Percentiles rank a stretch among this genome's conserved stretches.
Conservation (phyloP, 2,888 invertebrate genomes). For the Sminthurinus aureus region DNA sequence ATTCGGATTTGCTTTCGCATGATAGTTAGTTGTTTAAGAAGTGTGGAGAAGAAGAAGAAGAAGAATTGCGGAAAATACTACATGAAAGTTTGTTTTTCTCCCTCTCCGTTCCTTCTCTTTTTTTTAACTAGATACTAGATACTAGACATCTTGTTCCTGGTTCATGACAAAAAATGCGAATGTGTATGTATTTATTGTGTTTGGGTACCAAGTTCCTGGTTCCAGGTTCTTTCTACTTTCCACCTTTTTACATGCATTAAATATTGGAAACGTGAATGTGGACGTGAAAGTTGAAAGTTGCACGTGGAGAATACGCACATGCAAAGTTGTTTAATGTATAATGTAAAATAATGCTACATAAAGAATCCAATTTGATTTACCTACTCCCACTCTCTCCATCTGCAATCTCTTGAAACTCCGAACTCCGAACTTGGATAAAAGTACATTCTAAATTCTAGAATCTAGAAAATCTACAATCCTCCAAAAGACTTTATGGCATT, state of each 20-base stretch:
- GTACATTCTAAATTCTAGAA: background rate
- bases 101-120: background rate
- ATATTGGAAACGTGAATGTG: background rate
- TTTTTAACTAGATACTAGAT: background rate
- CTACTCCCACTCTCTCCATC: background rate
- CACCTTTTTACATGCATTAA: background rate
- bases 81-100: background rate
- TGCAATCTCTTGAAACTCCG: background rate
- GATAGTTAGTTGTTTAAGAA: background rate
- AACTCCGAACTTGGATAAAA: background rate
- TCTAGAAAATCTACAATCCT: background rate
- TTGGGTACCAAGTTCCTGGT: too few relatives aligned
- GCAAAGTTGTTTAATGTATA: too few relatives aligned
- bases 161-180: background rate
- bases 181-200: background rate
- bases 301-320: too few relatives aligned
- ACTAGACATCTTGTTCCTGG: background rate
- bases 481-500: background rate
- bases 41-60: too few relatives aligned
- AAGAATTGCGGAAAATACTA: background rate
- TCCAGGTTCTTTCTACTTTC: background rate
- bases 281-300: too few relatives aligned
- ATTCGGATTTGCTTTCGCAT: background rate
- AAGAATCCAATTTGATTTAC: background rate
- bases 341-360: background rate